Evolutionary conservation across 2,888 invertebrate genomes (phyloP).

Genomic region (Atethmia centrago): DNA sequence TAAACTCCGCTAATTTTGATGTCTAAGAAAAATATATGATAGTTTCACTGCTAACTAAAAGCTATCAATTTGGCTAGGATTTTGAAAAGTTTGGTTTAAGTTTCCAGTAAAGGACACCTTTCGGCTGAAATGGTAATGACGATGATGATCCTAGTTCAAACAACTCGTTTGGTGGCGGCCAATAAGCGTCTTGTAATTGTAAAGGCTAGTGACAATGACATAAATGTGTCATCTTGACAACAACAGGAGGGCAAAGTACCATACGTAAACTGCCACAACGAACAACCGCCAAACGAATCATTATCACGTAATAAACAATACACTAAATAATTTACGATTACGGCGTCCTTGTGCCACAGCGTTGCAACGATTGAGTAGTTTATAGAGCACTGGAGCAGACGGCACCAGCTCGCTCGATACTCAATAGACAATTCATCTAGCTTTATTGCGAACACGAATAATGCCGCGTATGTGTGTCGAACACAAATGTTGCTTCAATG

Average conservation of each 20-base stretch:
- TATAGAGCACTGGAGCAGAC: conserved; percentile 76
- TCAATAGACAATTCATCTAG: conserved; percentile 80
- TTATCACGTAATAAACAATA: conserved; percentile 79
- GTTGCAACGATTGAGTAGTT: conserved; percentile 78
- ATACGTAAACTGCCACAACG: conserved; percentile 63
- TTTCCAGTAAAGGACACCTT: neutral
- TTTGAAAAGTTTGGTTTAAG: neutral
- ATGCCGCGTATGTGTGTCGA: conserved; percentile 59
- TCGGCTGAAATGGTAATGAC: neutral
- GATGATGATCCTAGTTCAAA: neutral
- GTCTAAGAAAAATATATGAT: neutral
- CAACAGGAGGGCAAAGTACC: conserved; percentile 65
- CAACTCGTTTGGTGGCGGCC: neutral
- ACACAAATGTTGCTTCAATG: conserved; percentile 55
- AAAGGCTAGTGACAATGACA: neutral
- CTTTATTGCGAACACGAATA: conserved; percentile 77
- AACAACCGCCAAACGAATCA: conserved; percentile 68
- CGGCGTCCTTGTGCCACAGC: conserved; percentile 78
- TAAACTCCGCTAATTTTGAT: conserved; percentile 32
- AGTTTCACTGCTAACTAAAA: neutral
- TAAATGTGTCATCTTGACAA: conserved; percentile 10
- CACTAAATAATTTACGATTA: conserved; percentile 80
- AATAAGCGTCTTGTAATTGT: neutral
- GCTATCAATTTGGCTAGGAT: conserved; percentile 3
- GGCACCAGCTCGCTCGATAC: conserved; percentile 74